These are phyloP conservation scores for Sinopyrophorus schimmeli DNA, from an alignment of 2,888 invertebrate species.

Conservation along the genomic window DNA sequence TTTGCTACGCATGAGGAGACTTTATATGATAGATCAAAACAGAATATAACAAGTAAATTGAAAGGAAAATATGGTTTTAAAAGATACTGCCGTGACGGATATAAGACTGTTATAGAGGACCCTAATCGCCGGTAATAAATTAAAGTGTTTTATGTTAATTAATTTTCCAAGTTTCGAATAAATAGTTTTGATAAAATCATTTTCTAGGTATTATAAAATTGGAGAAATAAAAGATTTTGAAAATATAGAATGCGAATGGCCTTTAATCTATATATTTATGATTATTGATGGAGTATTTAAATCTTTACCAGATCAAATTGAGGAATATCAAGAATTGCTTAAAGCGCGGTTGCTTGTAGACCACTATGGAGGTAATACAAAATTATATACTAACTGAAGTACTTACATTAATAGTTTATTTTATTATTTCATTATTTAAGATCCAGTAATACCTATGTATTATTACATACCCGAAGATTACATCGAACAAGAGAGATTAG, in stretches of 20 bases:
- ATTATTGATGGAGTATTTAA: conserved; percentile 95
- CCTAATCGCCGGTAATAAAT: conserved; percentile 60
- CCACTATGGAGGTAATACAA: conserved; percentile 73
- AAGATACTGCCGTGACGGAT: conserved; percentile 93
- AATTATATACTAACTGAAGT: too few relatives aligned
- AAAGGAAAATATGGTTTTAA: conserved; percentile 93
- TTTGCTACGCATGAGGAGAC: conserved; percentile 96
- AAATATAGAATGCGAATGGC: conserved; percentile 97
- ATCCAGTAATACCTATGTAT: conserved; percentile 93
- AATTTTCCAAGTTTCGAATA: background rate
- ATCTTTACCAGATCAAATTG: conserved; percentile 85
- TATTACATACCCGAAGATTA: conserved; percentile 79
- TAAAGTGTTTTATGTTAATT: background rate
- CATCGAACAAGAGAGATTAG: conserved; percentile 70
- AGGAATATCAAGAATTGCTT: conserved; percentile 85
- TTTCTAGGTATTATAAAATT: conserved; percentile 74
- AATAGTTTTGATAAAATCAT: conserved; percentile 1
- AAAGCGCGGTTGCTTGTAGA: conserved; percentile 81
- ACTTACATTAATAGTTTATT: background rate
- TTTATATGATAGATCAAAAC: conserved; percentile 83
- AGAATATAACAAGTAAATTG: conserved; percentile 78
- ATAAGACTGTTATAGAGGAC: conserved; percentile 86
- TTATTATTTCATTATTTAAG: conserved; percentile 49
- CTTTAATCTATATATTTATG: conserved; percentile 93
- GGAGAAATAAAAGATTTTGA: conserved; percentile 96